These are phyloP conservation scores for Eulithis prunata DNA, from an alignment of 2,888 invertebrate genomes.

Conservation along the genomic window DNA sequence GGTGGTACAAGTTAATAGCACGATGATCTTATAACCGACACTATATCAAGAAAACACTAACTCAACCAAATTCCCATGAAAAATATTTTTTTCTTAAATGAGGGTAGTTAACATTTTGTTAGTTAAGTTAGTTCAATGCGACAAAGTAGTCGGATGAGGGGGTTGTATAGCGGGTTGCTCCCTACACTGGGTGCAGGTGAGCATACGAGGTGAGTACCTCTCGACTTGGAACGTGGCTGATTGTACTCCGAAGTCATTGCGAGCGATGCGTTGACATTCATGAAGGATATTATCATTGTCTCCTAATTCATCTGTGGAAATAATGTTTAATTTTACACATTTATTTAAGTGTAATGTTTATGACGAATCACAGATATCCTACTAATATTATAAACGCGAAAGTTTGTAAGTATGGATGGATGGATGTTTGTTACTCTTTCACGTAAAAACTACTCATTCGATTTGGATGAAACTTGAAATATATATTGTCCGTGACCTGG, in stretches of 20 bases:
- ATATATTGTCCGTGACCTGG: too few species aligned
- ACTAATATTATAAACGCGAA: too few species aligned
- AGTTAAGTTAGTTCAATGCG: conserved; percentile 37
- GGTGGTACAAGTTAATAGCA: too few species aligned
- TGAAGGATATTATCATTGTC: conserved; percentile 64
- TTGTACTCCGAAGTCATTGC: conserved; percentile 57
- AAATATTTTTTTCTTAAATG: background rate
- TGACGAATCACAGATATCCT: too few species aligned
- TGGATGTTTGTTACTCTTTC: too few species aligned
- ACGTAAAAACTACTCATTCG: too few species aligned
- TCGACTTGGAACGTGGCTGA: conserved; percentile 29
- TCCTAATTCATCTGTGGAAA: conserved; percentile 61
- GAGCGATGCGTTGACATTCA: conserved; percentile 64
- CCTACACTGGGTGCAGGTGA: conserved; percentile 19
- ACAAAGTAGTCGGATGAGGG: conserved; percentile 57
- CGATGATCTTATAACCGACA: too few species aligned
- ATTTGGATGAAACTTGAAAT: too few species aligned
- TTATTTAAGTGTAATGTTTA: too few species aligned
- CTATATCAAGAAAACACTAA: too few species aligned
- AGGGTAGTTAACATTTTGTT: background rate
- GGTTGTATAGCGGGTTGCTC: conserved; percentile 51
- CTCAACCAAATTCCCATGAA: too few species aligned
- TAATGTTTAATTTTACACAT: background rate
- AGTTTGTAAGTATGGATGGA: too few species aligned
- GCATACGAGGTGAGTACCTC: conserved; percentile 28